A percentile compares a stretch with the other conserved stretches of the same genome.
Evolutionary conservation across 2,888 invertebrate species (phyloP).

Genomic region (Mythimna vitellina): DNA sequence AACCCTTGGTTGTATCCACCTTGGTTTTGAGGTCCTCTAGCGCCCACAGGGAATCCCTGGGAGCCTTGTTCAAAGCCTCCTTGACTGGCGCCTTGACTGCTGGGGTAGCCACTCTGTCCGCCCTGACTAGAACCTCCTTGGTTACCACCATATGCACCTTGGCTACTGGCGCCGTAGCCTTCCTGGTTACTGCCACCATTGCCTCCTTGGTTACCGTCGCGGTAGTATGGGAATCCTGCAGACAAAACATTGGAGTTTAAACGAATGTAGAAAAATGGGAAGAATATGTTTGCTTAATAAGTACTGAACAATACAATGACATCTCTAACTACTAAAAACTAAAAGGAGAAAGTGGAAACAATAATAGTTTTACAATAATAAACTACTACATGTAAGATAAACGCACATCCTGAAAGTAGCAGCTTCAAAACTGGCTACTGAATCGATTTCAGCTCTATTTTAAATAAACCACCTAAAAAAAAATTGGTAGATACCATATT

Average conservation of each 20-base stretch:
- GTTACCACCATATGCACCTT: conserved; percentile 20
- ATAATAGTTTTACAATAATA: no score
- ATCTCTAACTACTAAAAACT: no score
- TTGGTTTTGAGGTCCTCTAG: conserved; percentile 14
- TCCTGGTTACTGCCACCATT: conserved; percentile 22
- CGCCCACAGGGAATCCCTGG: conserved; percentile 46
- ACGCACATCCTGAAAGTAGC: no score
- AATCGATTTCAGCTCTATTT: no score
- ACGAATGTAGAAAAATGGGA: neutral
- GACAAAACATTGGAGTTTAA: neutral
- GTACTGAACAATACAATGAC: no score
- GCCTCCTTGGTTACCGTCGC: conserved; percentile 15
- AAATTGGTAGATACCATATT: no score
- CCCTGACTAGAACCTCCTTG: conserved; percentile 27
- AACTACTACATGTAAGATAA: no score
- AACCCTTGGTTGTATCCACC: conserved; percentile 36
- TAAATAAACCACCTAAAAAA: no score
- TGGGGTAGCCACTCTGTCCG: conserved; percentile 12
- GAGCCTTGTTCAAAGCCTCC: conserved; percentile 43
- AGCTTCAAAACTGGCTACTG: no score
- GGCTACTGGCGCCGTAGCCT: conserved; percentile 10
- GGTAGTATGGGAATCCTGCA: conserved; percentile 49
- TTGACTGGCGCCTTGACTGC: conserved; percentile 13
- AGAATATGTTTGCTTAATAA: no score
- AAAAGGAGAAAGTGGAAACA: no score